Base-by-base conservation (phyloP, 2,888 invertebrate species). In the Masnerella sp. region DNA sequence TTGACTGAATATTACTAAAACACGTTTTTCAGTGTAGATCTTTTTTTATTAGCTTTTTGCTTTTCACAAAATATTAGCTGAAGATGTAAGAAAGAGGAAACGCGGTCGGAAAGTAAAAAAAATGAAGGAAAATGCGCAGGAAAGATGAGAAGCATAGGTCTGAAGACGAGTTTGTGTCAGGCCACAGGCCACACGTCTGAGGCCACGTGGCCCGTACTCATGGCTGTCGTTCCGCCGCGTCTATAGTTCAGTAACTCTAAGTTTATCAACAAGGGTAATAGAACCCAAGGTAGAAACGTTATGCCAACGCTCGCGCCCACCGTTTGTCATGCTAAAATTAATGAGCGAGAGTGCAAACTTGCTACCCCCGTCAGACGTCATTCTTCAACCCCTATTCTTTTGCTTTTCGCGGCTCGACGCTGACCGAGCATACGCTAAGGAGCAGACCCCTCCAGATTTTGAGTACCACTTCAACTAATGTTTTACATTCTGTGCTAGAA, bases 201-300 rank as follows among this genome's bases (percentile, higher is more conserved):
- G 69, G 87, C 85, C 87, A 87, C 87, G 87, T 87, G 87, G 86
- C 86, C 81, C 69, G 73, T 78, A 76, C 79, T 79, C 82, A 80
- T 77, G 81, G 81, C 79, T 82, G 80, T 81, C 79, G 79, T 78
- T 77, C 78, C 77, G 64, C 65, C 69, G 76, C 78, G 82, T 82
- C 85, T 85, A 85, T 86, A 86, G 86, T 85, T 84, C 84, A 81
- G 79, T 80, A 84, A 85, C 83, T 84, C 84, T 85, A 84, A 85
- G 83, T 85, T 85, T 85, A 85, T 85, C 84, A 84, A 83, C 84
- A 86, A 85, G 84, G 81, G 84, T 83, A 85, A 81, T 81, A 78
- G 82, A 82, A 81, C 77, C 78, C 78, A 79, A 78, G 80, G 78
- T 79, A 77, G 77, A 77, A 77, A 77, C 74, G 73, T 78, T 77